Evolutionary conservation across 2,113 vertebrate species (phyloP), one percentile per base, ranked within the genome.

Genomic region (Sitta europaea): DNA sequence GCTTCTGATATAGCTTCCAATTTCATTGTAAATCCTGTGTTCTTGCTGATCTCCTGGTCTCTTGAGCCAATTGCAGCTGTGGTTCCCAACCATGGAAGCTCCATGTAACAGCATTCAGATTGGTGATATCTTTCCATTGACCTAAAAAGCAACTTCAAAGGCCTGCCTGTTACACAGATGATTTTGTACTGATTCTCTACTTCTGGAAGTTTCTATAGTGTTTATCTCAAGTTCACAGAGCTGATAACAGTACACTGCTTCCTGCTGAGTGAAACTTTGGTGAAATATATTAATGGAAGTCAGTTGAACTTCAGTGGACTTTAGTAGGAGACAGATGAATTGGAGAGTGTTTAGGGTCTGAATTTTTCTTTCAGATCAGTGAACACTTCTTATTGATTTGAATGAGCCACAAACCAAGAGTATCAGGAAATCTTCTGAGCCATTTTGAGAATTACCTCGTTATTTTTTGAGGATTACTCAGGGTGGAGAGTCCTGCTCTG

Each of bases 151-250:
- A 72, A 5, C 31, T 73, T 89, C 59, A 73, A 24, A 80, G 31
- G 16, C n/a, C 19, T 77, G 10, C 17, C 19, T 23, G 2, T 36
- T 59, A 31, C 11, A n/a, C 0, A 0, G 31, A 65, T 27, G 22
- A 61, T 53, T 92, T 79, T 61, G 31, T 90, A 62, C 50, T 76
- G 28, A 48, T 83, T 93, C n/a, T 61, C 12, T 20, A 27, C 21
- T 88, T 38, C 22, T 68, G 25, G 18, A 67, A 51, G 14, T 61
- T 68, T 81, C 68, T 82, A 0, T 4, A 22, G 15, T 90, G 81
- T 88, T 57, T 45, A 0, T 66, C 36, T 72, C 55, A 76, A 55
- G 25, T 70, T 83, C 40, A 33, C 20, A 62, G 55, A 76, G 42
- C 35, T 61, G 24, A 40, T 55, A 59, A 35, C 17, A 55, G 20